These are phyloP conservation scores for Alauda arvensis DNA, from an alignment of 2,797 vertebrate genomes.

Conservation along the genomic window DNA sequence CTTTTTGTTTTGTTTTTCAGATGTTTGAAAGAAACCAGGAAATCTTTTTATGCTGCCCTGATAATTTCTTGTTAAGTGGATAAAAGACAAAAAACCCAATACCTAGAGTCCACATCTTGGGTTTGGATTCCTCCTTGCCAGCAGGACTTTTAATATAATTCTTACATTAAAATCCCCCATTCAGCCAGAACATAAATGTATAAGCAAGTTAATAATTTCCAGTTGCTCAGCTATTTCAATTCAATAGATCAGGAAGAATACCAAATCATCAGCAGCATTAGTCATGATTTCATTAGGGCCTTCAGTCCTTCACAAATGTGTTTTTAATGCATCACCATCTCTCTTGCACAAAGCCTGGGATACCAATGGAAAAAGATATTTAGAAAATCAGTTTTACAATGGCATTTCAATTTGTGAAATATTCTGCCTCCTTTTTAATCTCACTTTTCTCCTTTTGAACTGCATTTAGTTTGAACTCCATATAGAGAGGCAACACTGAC, in stretches of 20 bases:
- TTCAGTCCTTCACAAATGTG: background rate
- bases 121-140: conserved; percentile 3
- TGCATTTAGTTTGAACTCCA: background rate
- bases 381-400: background rate
- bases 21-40: conserved; percentile 2
- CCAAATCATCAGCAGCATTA: background rate
- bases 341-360: background rate
- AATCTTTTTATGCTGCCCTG: conserved; percentile 14
- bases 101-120: background rate
- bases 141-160: conserved; percentile 32
- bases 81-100: conserved; percentile 19
- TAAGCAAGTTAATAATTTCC: background rate
- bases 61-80: conserved; percentile 26
- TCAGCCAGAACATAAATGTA: conserved; percentile 30
- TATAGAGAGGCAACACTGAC: background rate
- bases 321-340: background rate
- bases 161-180: background rate
- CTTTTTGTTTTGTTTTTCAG: background rate
- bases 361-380: background rate
- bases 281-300: background rate
- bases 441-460: background rate
- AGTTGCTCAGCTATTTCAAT: background rate
- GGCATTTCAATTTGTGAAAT: background rate
- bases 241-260: background rate
- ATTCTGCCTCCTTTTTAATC: background rate